Evolutionary conservation across 1,140 invertebrate genomes (phyloP).

Genomic region (Andrena cerasifolii): DNA sequence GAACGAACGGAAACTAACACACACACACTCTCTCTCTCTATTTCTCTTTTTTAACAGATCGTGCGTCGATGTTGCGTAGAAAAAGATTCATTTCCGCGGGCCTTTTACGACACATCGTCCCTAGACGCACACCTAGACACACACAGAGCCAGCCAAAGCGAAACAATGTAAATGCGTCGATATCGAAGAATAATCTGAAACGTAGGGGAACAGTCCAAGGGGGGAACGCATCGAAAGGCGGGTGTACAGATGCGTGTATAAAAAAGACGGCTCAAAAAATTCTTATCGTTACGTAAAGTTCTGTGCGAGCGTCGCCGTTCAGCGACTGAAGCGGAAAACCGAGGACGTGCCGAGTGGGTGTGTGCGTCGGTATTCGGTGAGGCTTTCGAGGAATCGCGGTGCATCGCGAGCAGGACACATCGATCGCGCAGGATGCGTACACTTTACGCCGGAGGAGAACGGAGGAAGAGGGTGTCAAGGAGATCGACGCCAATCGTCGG

Average conservation of each 20-base stretch:
- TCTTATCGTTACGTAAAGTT: conserved; percentile 44
- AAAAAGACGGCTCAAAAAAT: conserved; percentile 45
- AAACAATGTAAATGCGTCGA: conserved; percentile 53
- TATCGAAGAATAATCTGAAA: conserved; percentile 45
- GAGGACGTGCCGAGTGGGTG: background rate
- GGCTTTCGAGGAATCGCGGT: background rate
- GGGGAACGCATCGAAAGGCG: conserved; percentile 24
- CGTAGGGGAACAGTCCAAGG: conserved; percentile 39
- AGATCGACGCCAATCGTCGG: background rate
- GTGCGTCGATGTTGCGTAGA: background rate
- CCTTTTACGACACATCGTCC: background rate
- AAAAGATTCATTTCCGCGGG: background rate
- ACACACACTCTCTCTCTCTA: too few species aligned
- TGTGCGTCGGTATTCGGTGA: background rate
- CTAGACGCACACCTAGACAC: background rate
- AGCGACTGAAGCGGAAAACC: background rate
- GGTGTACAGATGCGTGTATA: conserved; percentile 18
- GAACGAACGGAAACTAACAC: too few species aligned
- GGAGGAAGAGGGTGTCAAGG: background rate
- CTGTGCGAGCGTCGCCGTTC: background rate
- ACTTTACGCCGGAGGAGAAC: background rate
- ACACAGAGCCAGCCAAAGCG: conserved; percentile 20
- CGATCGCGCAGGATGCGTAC: background rate
- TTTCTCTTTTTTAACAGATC: conserved; percentile 4
- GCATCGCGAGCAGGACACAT: conserved; percentile 6